These are phyloP conservation scores for Cyanoderma ruficeps DNA, from an alignment of 2,113 vertebrate genomes.

Conservation along the genomic window DNA sequence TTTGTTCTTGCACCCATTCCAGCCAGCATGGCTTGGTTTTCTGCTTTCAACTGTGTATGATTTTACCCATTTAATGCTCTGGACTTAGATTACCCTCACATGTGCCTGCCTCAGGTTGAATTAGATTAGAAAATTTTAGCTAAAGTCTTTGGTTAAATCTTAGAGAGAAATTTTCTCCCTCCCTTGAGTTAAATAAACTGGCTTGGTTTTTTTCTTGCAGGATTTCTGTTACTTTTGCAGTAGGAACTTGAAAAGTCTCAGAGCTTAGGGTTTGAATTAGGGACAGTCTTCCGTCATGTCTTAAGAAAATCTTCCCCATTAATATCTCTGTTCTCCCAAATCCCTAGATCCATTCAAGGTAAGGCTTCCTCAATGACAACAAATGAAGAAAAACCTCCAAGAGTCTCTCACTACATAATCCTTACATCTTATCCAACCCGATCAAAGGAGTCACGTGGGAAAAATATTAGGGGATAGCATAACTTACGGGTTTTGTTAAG, in stretches of 20 bases:
- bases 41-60: neutral
- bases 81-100: neutral
- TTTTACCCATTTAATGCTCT: neutral
- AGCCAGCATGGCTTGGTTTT: neutral
- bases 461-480: neutral
- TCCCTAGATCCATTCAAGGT: neutral
- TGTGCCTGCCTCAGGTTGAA: neutral
- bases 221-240: slow-evolving; percentile 1
- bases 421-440: neutral
- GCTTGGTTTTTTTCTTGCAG: neutral
- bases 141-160: neutral
- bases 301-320: slow-evolving; percentile 9
- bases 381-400: neutral
- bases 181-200: neutral
- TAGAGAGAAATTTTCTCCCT: neutral
- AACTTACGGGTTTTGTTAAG: neutral
- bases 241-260: neutral
- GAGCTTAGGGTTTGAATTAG: neutral
- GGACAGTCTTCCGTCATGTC: neutral
- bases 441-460: neutral
- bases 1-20: neutral
- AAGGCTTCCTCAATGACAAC: neutral
- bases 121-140: slow-evolving; percentile 7
- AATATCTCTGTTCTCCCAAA: neutral
- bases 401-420: neutral